phyloP scores from a whole-genome alignment of 2,888 invertebrate genomes.

The Drosophila anceps region DNA sequence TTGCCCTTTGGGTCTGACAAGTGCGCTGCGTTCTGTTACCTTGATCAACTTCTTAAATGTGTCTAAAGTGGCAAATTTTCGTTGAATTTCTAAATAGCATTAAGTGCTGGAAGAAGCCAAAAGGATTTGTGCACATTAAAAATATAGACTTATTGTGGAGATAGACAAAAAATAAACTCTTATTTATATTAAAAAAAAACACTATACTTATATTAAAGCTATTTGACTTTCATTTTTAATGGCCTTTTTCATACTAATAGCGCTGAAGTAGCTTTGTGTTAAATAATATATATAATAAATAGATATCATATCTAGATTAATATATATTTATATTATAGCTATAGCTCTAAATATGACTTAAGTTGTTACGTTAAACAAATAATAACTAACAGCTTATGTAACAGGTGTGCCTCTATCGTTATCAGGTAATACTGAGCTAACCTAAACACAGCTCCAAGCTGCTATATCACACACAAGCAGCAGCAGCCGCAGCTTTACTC shows the following conservation, averaged over 20 bases:
- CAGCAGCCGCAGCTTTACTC: no score
- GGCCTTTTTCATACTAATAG: no score
- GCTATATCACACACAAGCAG: neutral
- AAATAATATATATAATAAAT: no score
- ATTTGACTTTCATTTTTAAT: no score
- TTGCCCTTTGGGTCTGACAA: conserved; percentile 20
- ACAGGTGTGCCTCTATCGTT: no score
- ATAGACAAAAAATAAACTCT: neutral
- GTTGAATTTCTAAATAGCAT: conserved; percentile 3
- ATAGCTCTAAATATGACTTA: no score
- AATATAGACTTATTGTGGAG: neutral
- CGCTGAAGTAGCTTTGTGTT: no score
- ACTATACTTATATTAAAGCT: neutral
- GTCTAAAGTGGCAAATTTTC: neutral
- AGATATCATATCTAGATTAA: no score
- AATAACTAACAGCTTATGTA: no score
- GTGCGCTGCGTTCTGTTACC: conserved; percentile 21
- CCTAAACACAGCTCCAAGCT: neutral
- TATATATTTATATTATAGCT: no score
- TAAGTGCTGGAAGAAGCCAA: neutral
- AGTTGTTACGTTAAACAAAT: no score
- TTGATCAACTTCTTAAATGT: conserved; percentile 17
- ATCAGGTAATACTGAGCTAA: no score
- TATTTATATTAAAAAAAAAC: neutral
- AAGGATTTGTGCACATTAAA: neutral